Percentiles rank a stretch among this genome's conserved stretches.
These are phyloP conservation scores for Rhipidura dahli DNA, from an alignment of 2,113 vertebrate genomes.

Conservation along the genomic window DNA sequence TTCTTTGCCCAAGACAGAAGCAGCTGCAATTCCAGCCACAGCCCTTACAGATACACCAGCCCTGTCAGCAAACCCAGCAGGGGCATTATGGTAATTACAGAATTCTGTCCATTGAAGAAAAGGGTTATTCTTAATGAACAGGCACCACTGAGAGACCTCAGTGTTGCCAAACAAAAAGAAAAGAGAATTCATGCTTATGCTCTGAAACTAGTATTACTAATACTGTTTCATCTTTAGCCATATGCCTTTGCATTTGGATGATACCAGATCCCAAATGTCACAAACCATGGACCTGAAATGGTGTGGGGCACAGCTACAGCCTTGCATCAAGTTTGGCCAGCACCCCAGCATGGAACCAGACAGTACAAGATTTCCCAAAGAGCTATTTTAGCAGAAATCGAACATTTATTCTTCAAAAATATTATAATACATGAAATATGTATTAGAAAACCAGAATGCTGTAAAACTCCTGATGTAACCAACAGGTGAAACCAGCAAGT, in stretches of 20 bases:
- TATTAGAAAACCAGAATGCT: neutral
- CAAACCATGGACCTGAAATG: neutral
- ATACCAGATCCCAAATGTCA: neutral
- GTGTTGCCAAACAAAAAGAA: neutral
- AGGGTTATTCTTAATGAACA: neutral
- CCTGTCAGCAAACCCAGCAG: neutral
- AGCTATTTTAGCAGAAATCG: neutral
- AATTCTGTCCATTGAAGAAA: neutral
- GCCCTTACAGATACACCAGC: neutral
- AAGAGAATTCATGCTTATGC: neutral
- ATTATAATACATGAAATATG: neutral
- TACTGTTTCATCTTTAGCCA: neutral
- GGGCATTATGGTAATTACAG: neutral
- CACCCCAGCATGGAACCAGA: neutral
- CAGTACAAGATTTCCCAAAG: neutral
- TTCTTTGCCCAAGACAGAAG: neutral
- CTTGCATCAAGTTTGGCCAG: neutral
- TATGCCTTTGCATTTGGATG: neutral
- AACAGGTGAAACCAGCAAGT: neutral
- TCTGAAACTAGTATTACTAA: neutral
- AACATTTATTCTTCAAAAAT: neutral
- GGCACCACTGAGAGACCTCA: neutral
- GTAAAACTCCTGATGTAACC: neutral
- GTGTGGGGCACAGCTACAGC: neutral
- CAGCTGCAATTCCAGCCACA: neutral